Evolutionary conservation across 2,888 invertebrate species (phyloP).

Genomic region (Drosophila subquinaria): DNA sequence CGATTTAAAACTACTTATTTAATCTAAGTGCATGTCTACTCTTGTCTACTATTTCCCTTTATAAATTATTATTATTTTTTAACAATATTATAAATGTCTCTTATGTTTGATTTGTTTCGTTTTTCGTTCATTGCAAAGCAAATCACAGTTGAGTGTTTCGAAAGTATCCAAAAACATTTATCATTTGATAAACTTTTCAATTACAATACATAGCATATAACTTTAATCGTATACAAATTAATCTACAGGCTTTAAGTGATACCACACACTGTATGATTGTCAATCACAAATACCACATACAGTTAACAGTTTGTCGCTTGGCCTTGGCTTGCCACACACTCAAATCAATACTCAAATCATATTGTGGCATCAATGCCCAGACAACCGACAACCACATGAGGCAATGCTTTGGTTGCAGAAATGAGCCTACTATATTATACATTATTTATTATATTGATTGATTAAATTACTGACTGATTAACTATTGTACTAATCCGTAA

Average conservation of each 20-base stretch:
- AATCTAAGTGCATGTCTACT: slow-evolving; percentile 39
- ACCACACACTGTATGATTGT: slow-evolving; percentile 34
- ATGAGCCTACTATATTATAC: slow-evolving; percentile 12
- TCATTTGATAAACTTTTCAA: slow-evolving; percentile 49
- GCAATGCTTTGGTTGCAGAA: slow-evolving; percentile 75
- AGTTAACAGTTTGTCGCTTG: slow-evolving; percentile 56
- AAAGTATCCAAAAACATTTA: slow-evolving; percentile 51
- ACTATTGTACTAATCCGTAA: slow-evolving; percentile 52
- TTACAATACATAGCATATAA: slow-evolving; percentile 36
- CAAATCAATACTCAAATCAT: slow-evolving; percentile 11
- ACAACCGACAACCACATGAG: slow-evolving; percentile 16
- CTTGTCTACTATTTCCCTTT: background rate
- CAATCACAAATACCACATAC: slow-evolving; percentile 20
- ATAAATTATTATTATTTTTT: slow-evolving; percentile 9
- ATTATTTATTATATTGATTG: slow-evolving; percentile 1
- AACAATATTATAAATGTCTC: slow-evolving; percentile 5
- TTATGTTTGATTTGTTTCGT: slow-evolving; percentile 42
- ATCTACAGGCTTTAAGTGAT: slow-evolving; percentile 52
- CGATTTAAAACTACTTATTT: slow-evolving; percentile 1
- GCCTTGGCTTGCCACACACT: slow-evolving; percentile 54
- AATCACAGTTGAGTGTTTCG: slow-evolving; percentile 83
- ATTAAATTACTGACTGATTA: background rate
- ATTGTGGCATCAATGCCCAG: slow-evolving; percentile 29
- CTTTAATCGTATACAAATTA: slow-evolving; percentile 52
- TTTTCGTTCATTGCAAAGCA: slow-evolving; percentile 66